These are phyloP conservation scores for Gracilinanus agilis DNA, from an alignment of 2,113 vertebrate species.

Conservation along the genomic window DNA sequence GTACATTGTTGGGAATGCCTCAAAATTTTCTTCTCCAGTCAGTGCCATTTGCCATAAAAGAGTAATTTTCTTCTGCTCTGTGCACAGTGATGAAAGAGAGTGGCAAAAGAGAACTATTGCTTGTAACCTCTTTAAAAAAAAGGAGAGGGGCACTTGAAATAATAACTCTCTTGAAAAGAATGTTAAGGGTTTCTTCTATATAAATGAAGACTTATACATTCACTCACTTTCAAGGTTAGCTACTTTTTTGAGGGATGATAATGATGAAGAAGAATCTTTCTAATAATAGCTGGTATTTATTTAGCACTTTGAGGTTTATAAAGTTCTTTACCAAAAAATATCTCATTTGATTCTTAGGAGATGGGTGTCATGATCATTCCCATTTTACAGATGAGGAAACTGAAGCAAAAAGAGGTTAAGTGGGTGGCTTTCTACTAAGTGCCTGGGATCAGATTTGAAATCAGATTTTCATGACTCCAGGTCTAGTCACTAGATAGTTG, in stretches of 20 bases:
- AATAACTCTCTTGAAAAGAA: neutral
- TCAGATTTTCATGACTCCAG: neutral
- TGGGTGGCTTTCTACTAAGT: neutral
- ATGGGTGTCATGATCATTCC: neutral
- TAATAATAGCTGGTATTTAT: neutral
- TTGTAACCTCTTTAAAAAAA: neutral
- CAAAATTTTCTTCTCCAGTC: slow-evolving; percentile 10
- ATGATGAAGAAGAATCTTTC: neutral
- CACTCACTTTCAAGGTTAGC: neutral
- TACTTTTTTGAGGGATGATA: neutral
- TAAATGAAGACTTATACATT: neutral
- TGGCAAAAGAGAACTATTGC: neutral
- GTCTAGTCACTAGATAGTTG: neutral
- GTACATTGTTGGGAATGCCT: slow-evolving; percentile 38
- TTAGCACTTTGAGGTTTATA: neutral
- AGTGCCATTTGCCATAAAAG: neutral
- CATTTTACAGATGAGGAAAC: neutral
- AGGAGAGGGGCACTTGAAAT: neutral
- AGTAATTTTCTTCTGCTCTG: neutral
- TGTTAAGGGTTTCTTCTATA: neutral
- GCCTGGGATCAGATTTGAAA: neutral
- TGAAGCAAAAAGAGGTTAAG: neutral
- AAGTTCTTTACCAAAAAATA: neutral
- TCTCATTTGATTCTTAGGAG: neutral
- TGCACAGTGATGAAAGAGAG: neutral